A percentile compares a stretch with the other conserved stretches of the same genome.
Conservation (phyloP, 2,888 invertebrate species). For the Lasioglossum zephyrum region DNA sequence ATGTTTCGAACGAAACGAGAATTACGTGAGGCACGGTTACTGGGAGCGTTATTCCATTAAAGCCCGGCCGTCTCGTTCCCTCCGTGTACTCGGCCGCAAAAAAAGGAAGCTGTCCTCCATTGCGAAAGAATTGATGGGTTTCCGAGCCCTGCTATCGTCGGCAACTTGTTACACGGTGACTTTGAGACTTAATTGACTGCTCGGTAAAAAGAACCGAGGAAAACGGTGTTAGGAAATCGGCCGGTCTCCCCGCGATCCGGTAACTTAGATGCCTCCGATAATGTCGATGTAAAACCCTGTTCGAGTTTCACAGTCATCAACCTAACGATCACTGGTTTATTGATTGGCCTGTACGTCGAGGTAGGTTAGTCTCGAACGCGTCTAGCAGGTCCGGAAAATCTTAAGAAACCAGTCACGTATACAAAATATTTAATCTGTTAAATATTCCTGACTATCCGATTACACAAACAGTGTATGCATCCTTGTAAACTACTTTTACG, state of each 20-base stretch:
- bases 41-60: constrained; percentile 2
- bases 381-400: not conserved
- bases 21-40: not conserved
- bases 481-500: not conserved
- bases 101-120: constrained; percentile 4
- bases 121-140: constrained; percentile 17
- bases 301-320: not conserved
- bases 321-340: not conserved
- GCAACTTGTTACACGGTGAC: constrained; percentile 5
- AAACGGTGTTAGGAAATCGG: constrained; percentile 1
- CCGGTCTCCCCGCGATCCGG: not conserved
- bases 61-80: not conserved
- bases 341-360: not conserved
- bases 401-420: not conserved
- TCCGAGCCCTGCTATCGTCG: not conserved
- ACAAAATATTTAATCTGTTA: not conserved
- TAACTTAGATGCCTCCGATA: not conserved
- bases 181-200: not conserved
- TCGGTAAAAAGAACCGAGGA: not conserved
- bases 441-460: not conserved
- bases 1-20: constrained; percentile 23
- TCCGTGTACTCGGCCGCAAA: not conserved
- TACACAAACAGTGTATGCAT: not conserved
- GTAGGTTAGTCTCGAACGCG: not conserved
- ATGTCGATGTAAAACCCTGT: not conserved